Evolutionary conservation across 2,113 vertebrate species (phyloP).

Genomic region (Otus sunia): DNA sequence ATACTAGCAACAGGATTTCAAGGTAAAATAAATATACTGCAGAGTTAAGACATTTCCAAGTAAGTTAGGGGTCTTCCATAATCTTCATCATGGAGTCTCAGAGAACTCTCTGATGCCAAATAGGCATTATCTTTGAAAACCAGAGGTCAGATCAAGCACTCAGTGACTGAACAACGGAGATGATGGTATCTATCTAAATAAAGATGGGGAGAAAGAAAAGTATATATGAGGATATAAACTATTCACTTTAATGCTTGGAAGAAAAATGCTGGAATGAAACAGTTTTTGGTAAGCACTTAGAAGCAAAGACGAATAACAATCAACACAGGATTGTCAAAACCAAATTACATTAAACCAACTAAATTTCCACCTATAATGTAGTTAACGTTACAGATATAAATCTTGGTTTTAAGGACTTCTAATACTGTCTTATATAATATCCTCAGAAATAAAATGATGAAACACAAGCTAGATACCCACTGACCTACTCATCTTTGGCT

Average conservation of each 20-base stretch:
- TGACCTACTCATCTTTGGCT: not conserved
- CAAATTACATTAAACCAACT: not conserved
- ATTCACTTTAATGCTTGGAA: not conserved
- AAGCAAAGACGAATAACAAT: not conserved
- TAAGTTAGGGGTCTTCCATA: not conserved
- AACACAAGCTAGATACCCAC: not conserved
- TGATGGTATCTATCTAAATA: not conserved
- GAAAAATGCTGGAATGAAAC: not conserved
- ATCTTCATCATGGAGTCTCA: not conserved
- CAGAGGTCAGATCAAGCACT: not conserved
- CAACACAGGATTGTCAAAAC: not conserved
- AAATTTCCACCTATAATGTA: not conserved
- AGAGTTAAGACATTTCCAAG: not conserved
- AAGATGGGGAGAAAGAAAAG: not conserved
- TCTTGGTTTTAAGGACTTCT: not conserved
- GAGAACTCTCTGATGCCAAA: not conserved
- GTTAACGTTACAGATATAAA: not conserved
- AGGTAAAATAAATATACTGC: not conserved
- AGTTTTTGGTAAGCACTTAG: not conserved
- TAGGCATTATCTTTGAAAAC: not conserved
- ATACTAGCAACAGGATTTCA: not conserved
- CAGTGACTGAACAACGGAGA: not conserved
- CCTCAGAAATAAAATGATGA: not conserved
- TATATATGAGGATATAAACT: not conserved
- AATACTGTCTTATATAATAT: not conserved